Conservation (phyloP, 2,888 invertebrate species). For the Conomelus anceps region DNA sequence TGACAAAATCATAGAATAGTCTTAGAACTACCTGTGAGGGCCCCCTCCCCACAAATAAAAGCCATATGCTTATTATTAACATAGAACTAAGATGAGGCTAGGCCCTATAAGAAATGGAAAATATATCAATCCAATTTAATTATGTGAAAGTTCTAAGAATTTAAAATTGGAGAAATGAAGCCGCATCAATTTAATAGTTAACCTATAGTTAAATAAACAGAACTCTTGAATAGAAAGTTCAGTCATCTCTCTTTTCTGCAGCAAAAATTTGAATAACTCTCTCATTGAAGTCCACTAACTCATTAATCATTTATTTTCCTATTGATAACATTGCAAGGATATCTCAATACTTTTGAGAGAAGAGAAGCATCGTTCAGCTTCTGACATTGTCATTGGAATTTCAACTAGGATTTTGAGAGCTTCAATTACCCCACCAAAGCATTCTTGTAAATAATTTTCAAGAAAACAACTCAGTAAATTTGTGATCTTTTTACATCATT, state of each 20-base stretch:
- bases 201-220: too few species aligned
- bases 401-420: neutral
- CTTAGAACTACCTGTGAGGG: too few species aligned
- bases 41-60: too few species aligned
- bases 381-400: neutral
- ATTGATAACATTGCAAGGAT: neutral
- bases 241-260: neutral
- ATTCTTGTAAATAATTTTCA: slow-evolving; percentile 29
- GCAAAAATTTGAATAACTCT: neutral
- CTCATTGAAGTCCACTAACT: neutral
- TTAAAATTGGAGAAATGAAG: too few species aligned
- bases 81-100: too few species aligned
- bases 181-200: too few species aligned
- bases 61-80: too few species aligned
- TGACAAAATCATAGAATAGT: too few species aligned
- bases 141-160: too few species aligned
- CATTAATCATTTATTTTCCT: neutral
- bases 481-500: slow-evolving; percentile 21
- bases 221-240: neutral
- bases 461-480: slow-evolving; percentile 31
- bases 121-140: too few species aligned
- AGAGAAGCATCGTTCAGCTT: neutral
- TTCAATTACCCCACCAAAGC: slow-evolving; percentile 34
- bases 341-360: neutral
- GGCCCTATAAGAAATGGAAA: too few species aligned